Conservation (phyloP, 2,113 vertebrate genomes). For the Pycnonotus jocosus region DNA sequence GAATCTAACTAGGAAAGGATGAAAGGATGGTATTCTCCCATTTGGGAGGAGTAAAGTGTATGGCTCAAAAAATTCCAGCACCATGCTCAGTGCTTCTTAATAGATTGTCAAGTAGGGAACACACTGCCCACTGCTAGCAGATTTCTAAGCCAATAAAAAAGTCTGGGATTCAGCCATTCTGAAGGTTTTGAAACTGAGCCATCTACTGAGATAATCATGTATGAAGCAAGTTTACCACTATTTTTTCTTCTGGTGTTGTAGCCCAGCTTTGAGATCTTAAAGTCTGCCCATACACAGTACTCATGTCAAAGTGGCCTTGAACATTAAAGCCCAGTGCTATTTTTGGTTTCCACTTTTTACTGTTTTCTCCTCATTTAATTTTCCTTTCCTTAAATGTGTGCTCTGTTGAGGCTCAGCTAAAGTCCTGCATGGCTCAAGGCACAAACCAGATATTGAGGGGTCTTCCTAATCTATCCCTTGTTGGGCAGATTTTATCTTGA, state of each 20-base stretch:
- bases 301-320: not conserved
- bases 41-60: not conserved
- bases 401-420: not conserved
- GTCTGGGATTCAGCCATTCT: not conserved
- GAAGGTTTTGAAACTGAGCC: not conserved
- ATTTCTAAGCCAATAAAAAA: not conserved
- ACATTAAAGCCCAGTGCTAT: not conserved
- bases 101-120: not conserved
- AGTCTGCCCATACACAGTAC: not conserved
- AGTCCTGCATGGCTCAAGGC: not conserved
- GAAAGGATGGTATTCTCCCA: accelerated
- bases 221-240: not conserved
- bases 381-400: not conserved
- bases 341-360: not conserved
- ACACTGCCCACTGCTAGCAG: not conserved
- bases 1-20: not conserved
- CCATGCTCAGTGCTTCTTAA: not conserved
- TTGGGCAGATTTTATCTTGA: not conserved
- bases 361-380: not conserved
- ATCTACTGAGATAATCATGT: not conserved
- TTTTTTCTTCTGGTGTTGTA: not conserved
- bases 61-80: not conserved
- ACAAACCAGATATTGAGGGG: not conserved
- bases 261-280: not conserved
- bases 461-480: not conserved